phyloP scores from a whole-genome alignment of 2,113 vertebrate genomes.

The Capricornis sumatraensis region DNA sequence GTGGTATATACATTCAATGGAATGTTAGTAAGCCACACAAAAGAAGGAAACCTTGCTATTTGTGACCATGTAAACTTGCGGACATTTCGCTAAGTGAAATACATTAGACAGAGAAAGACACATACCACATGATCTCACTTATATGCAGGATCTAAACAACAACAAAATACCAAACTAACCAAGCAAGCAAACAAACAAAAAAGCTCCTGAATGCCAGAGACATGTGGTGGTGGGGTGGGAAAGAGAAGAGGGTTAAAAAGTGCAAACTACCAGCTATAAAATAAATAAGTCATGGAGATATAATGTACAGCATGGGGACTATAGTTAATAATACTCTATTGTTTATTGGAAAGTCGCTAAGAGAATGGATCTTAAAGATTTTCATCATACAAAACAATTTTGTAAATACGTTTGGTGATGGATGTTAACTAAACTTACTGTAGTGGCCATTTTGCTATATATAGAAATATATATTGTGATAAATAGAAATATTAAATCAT shows the following conservation, averaged over 20 bases:
- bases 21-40: background rate
- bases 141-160: background rate
- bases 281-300: background rate
- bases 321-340: background rate
- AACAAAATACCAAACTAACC: background rate
- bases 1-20: background rate
- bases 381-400: background rate
- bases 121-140: background rate
- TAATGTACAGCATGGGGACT: background rate
- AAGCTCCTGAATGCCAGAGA: background rate
- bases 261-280: background rate
- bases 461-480: background rate
- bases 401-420: background rate
- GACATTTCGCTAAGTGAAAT: background rate
- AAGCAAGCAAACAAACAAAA: background rate
- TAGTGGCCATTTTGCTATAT: background rate
- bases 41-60: background rate
- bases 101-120: background rate
- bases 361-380: background rate
- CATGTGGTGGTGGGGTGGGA: rapidly evolving
- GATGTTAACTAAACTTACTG: background rate
- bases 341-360: background rate
- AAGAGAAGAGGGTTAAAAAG: background rate
- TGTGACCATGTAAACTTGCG: background rate
- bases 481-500: background rate